These are phyloP conservation scores for Diuraphis noxia DNA, from an alignment of 1,140 invertebrate genomes.

Conservation along the genomic window DNA sequence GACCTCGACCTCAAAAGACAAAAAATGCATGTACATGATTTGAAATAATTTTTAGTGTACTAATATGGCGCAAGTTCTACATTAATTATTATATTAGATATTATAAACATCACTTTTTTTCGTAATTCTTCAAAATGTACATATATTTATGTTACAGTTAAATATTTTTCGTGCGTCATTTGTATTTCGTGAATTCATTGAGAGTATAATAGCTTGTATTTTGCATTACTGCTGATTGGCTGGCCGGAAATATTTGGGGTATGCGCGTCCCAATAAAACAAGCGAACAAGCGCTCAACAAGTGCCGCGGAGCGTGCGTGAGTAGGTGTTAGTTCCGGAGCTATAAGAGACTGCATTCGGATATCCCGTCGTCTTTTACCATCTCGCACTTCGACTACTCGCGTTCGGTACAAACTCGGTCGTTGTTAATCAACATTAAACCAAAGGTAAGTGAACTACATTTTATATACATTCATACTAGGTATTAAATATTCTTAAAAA, in stretches of 20 bases:
- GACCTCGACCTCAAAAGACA: slow-evolving; percentile 43
- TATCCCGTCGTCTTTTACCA: slow-evolving; percentile 36
- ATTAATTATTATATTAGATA: not conserved
- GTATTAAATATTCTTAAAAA: not conserved
- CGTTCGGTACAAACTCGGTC: not conserved
- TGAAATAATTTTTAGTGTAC: not conserved
- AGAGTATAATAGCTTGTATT: not conserved
- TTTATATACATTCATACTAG: too few relatives aligned
- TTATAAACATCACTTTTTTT: not conserved
- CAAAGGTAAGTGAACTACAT: slow-evolving; percentile 31
- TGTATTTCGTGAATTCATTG: not conserved
- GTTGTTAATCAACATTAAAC: not conserved
- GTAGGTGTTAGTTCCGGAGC: slow-evolving; percentile 51
- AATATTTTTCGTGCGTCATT: not conserved
- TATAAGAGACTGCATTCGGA: slow-evolving; percentile 52
- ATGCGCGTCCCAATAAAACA: slow-evolving; percentile 33
- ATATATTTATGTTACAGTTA: not conserved
- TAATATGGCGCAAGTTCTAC: not conserved
- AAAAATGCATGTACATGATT: not conserved
- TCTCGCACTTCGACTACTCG: slow-evolving; percentile 31
- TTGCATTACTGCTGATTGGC: not conserved
- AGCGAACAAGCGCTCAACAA: slow-evolving; percentile 40
- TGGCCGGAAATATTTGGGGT: slow-evolving; percentile 31
- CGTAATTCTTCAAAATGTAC: not conserved
- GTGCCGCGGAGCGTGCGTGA: slow-evolving; percentile 46